phyloP scores from a whole-genome alignment of 2,888 invertebrate genomes.

The Erebia palarica region DNA sequence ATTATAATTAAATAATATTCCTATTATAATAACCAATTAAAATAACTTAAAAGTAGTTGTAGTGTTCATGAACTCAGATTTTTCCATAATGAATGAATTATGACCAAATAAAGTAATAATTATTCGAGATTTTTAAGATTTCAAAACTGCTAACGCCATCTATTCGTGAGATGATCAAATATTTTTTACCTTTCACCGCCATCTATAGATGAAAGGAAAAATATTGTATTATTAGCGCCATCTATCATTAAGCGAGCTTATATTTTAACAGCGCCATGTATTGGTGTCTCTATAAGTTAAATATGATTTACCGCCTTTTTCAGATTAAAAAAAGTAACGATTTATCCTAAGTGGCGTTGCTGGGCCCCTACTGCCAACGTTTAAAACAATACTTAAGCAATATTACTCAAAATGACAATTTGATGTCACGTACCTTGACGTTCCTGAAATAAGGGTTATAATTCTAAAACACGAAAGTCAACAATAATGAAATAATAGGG shows the following conservation, averaged over 20 bases:
- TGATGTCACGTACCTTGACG: no score
- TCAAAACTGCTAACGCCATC: neutral
- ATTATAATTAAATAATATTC: conserved; percentile 9
- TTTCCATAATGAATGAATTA: neutral
- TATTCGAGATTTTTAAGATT: neutral
- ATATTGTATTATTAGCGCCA: neutral
- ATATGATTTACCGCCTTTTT: neutral
- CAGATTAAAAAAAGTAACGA: neutral
- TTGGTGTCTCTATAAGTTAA: neutral
- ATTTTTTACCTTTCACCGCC: neutral
- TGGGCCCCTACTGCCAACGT: no score
- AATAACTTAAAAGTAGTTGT: conserved; percentile 7
- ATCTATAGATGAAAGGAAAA: neutral
- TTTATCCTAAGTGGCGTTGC: conserved; percentile 6
- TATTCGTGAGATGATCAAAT: neutral
- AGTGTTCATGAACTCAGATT: neutral
- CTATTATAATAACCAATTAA: conserved; percentile 8
- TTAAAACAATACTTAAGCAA: no score
- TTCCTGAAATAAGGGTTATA: no score
- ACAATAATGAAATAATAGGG: no score
- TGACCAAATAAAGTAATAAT: neutral
- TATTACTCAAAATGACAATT: no score
- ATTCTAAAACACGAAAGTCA: no score
- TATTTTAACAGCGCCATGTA: conserved; percentile 20
- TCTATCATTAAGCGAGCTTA: neutral